phyloP scores from a whole-genome alignment of 2,888 invertebrate species.

The Diachrysia chrysitis region DNA sequence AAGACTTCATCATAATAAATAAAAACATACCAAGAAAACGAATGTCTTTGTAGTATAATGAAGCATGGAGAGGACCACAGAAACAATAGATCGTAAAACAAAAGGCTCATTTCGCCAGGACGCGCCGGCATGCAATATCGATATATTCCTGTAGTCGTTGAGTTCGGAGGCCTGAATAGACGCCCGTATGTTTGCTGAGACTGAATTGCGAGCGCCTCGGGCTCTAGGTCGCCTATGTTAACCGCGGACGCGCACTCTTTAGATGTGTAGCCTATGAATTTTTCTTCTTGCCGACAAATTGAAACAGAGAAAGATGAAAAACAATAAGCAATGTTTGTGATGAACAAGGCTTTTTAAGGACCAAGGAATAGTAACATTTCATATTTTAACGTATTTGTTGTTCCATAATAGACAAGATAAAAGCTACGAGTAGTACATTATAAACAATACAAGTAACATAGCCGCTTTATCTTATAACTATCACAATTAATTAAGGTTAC shows the following conservation, averaged over 20 bases:
- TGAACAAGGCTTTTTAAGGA: neutral
- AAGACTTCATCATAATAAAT: conserved; percentile 50
- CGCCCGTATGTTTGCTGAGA: conserved; percentile 69
- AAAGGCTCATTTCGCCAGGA: conserved; percentile 75
- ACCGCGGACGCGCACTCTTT: conserved; percentile 52
- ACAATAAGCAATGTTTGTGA: conserved; percentile 36
- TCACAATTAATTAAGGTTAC: conserved; percentile 5
- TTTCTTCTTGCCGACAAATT: conserved; percentile 35
- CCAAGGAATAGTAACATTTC: neutral
- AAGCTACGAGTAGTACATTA: neutral
- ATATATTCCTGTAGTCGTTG: conserved; percentile 65
- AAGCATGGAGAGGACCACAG: conserved; percentile 56
- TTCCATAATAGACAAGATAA: too few relatives aligned
- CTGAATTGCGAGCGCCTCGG: conserved; percentile 73
- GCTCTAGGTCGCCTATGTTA: conserved; percentile 68
- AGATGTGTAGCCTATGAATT: conserved; percentile 42
- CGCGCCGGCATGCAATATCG: conserved; percentile 68
- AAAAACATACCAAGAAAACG: conserved; percentile 54
- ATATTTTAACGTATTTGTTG: neutral
- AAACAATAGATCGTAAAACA: conserved; percentile 73
- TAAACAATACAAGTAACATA: neutral
- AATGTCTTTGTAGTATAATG: conserved; percentile 55
- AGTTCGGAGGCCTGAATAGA: conserved; percentile 57
- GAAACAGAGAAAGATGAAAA: conserved; percentile 19
- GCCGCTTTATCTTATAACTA: neutral